These are phyloP conservation scores for Catharus fuscescens DNA, from an alignment of 2,113 vertebrate genomes.

Conservation along the genomic window DNA sequence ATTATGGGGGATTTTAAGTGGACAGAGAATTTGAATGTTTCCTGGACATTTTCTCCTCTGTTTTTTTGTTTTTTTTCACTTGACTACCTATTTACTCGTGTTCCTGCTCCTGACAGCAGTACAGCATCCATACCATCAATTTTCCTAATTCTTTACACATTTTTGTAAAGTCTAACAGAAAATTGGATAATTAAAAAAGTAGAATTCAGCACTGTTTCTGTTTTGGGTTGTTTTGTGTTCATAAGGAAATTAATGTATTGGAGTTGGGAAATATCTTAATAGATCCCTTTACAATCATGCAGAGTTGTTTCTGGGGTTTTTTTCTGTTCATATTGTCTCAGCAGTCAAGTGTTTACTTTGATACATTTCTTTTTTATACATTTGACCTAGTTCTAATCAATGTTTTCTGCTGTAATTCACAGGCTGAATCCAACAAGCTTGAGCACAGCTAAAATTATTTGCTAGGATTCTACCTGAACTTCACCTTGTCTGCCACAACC, in stretches of 20 bases:
- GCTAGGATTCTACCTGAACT: constrained; percentile 22
- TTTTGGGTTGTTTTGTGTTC: not conserved
- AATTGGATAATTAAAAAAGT: not conserved
- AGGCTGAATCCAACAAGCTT: constrained; percentile 32
- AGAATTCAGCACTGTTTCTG: not conserved
- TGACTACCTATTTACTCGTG: not conserved
- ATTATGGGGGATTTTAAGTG: not conserved
- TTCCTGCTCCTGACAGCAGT: not conserved
- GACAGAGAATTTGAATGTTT: not conserved
- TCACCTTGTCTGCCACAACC: not conserved
- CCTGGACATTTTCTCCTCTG: not conserved
- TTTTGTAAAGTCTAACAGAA: not conserved
- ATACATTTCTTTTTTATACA: constrained; percentile 37
- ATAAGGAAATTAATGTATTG: not conserved
- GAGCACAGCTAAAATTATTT: constrained; percentile 1
- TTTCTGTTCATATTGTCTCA: constrained; percentile 11
- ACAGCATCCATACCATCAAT: not conserved
- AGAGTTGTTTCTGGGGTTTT: not conserved
- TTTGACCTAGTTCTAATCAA: constrained; percentile 70
- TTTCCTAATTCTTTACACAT: not conserved
- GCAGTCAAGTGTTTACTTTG: constrained; percentile 7
- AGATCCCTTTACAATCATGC: not conserved
- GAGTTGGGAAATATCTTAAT: not conserved
- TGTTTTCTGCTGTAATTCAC: constrained; percentile 48
- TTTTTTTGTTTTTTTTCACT: not conserved